phyloP scores from a whole-genome alignment of 2,113 vertebrate species.

The Aphyosemion australe region DNA sequence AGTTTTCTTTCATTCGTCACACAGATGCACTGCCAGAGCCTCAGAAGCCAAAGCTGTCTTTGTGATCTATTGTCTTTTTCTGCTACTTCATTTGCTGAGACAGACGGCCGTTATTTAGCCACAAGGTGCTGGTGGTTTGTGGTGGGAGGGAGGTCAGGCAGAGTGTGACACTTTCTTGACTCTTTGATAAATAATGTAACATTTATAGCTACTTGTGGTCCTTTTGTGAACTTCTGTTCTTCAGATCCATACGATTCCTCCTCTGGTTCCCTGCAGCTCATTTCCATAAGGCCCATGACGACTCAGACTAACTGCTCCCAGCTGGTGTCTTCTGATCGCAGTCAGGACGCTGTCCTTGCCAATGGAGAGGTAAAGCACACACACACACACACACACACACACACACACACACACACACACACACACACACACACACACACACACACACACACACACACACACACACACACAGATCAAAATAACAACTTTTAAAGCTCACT shows the following conservation, averaged over 20 bases:
- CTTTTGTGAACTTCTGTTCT: conserved; percentile 63
- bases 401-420: too few species aligned
- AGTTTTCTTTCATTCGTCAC: conserved; percentile 53
- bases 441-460: too few species aligned
- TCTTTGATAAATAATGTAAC: conserved; percentile 39
- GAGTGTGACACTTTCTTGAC: conserved; percentile 17
- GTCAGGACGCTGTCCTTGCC: conserved; percentile 86
- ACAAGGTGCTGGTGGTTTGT: conserved; percentile 26
- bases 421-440: too few species aligned
- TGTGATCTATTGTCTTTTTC: conserved; percentile 52
- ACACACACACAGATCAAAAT: too few species aligned
- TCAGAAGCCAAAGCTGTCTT: conserved; percentile 37
- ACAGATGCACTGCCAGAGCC: conserved; percentile 34
- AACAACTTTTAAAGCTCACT: too few species aligned
- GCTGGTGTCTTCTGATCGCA: conserved; percentile 85
- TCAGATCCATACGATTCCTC: conserved; percentile 92
- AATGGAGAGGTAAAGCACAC: conserved; percentile 90
- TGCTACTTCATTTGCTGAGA: conserved; percentile 49
- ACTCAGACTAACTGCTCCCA: conserved; percentile 83
- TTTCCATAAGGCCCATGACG: conserved; percentile 88
- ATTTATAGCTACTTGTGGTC: conserved; percentile 52
- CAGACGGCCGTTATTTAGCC: conserved; percentile 77
- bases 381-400: not conserved
- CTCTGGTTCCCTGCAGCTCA: conserved; percentile 94
- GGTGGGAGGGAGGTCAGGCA: conserved; percentile 8